A percentile compares a stretch with the other conserved stretches of the same genome.
phyloP scores from a whole-genome alignment of 2,888 invertebrate species.

The Phymatocera aterrima region DNA sequence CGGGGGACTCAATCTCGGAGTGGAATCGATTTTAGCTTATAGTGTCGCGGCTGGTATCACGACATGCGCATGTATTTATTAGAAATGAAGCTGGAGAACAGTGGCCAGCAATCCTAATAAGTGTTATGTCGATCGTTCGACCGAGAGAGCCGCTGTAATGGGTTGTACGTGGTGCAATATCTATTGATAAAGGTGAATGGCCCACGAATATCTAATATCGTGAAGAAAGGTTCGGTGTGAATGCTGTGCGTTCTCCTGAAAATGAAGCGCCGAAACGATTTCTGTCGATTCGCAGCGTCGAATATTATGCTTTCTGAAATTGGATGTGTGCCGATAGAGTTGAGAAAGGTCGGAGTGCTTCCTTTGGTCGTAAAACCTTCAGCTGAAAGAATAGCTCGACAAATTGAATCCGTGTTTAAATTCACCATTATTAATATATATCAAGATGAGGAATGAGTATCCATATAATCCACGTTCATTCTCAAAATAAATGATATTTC shows the following conservation, averaged over 20 bases:
- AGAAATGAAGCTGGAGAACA: constrained; percentile 13
- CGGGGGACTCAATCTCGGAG: neutral
- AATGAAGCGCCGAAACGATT: constrained; percentile 17
- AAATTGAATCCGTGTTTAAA: constrained; percentile 15
- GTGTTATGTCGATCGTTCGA: constrained; percentile 44
- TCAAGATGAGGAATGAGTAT: neutral
- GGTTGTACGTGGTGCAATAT: constrained; percentile 40
- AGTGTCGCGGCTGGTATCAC: neutral
- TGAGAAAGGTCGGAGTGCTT: neutral
- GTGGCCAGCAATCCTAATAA: constrained; percentile 38
- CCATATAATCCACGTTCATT: neutral
- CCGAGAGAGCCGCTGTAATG: constrained; percentile 36
- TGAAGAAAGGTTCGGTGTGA: neutral
- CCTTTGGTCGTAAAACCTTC: neutral
- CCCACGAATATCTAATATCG: constrained; percentile 31
- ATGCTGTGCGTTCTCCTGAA: neutral
- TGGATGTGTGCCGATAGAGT: constrained; percentile 18
- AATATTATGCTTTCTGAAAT: constrained; percentile 7
- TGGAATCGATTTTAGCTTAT: constrained; percentile 11
- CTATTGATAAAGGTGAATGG: constrained; percentile 34
- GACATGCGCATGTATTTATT: constrained; percentile 8
- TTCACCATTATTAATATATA: constrained; percentile 21
- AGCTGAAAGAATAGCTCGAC: neutral
- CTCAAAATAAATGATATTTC: neutral
- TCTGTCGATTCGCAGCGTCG: neutral